Conservation (phyloP, 2,113 vertebrate genomes). For the Trogon melanurus region DNA sequence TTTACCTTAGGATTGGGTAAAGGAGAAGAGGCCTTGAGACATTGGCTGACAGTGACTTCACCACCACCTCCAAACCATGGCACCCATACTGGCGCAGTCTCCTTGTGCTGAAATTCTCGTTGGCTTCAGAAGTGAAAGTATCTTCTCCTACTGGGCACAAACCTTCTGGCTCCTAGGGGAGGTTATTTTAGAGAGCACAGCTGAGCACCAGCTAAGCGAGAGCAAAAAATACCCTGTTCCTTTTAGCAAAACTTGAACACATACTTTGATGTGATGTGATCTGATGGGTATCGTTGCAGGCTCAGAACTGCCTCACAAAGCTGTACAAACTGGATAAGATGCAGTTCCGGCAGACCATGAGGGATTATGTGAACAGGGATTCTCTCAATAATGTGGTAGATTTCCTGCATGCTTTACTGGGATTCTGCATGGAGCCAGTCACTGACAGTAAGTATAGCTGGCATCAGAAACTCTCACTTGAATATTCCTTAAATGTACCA, state of each 20-base stretch:
- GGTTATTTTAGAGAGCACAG: background rate
- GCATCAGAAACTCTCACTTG: background rate
- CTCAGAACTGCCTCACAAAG: constrained; percentile 95
- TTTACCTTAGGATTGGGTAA: background rate
- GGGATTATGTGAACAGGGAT: constrained; percentile 97
- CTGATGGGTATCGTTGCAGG: constrained; percentile 77
- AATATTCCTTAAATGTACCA: background rate
- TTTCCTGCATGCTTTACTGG: constrained; percentile 97
- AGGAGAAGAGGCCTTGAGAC: background rate
- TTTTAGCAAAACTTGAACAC: background rate
- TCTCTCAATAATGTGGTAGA: constrained; percentile 99
- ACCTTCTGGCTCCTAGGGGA: background rate
- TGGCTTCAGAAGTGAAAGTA: background rate
- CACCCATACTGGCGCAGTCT: background rate
- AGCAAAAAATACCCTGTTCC: background rate
- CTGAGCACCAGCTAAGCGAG: background rate
- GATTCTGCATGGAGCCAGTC: constrained; percentile 99
- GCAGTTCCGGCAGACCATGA: constrained; percentile 97
- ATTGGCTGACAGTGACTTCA: background rate
- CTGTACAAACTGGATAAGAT: constrained; percentile 97
- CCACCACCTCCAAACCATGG: background rate
- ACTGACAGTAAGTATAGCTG: constrained; percentile 92
- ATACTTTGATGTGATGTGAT: constrained; percentile 57
- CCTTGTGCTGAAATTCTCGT: background rate
- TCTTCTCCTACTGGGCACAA: background rate